These are phyloP conservation scores for Polymixis lichenea DNA, from an alignment of 2,888 invertebrate genomes.

Conservation along the genomic window DNA sequence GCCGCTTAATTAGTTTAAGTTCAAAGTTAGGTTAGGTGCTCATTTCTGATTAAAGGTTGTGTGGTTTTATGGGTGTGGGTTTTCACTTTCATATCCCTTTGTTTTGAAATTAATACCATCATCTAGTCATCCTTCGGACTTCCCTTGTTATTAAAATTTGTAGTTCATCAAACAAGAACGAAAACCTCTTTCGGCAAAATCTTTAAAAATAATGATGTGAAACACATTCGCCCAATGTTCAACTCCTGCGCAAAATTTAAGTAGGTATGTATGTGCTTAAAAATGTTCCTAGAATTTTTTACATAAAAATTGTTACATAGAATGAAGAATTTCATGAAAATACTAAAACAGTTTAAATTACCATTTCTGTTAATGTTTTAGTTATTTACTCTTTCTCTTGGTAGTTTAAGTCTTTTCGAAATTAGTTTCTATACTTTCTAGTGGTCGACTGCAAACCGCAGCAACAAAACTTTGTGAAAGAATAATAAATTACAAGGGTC, in stretches of 20 bases:
- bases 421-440: constrained; percentile 16
- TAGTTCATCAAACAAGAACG: not conserved
- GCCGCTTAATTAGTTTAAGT: constrained; percentile 2
- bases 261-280: not conserved
- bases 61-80: too few species aligned
- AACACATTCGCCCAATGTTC: not conserved
- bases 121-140: not conserved
- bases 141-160: not conserved
- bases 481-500: constrained; percentile 41
- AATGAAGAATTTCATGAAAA: not conserved
- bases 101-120: not conserved
- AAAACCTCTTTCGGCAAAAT: not conserved
- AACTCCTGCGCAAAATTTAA: not conserved
- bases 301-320: too few species aligned
- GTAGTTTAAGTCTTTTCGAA: constrained; percentile 7
- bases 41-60: not conserved
- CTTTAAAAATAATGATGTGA: not conserved
- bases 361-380: not conserved
- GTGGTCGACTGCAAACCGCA: constrained; percentile 36
- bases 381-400: constrained; percentile 3
- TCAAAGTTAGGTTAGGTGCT: constrained; percentile 3
- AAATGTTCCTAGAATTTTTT: not conserved
- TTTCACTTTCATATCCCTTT: not conserved
- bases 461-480: constrained; percentile 26
- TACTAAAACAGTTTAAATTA: constrained; percentile 13